phyloP scores from a whole-genome alignment of 1,140 invertebrate species.

The Achatina immaculata region DNA sequence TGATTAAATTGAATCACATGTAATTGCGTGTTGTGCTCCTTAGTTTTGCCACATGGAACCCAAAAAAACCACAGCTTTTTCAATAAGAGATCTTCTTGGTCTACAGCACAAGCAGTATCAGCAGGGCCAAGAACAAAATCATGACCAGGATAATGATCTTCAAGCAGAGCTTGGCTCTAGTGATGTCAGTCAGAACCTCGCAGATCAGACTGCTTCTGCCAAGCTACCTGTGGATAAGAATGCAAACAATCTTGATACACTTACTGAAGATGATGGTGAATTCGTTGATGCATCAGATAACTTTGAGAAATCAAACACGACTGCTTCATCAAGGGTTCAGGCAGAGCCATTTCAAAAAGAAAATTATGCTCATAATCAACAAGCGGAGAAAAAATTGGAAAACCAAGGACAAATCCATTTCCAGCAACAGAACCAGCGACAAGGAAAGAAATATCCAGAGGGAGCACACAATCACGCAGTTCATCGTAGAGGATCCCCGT shows the following conservation, averaged over 20 bases:
- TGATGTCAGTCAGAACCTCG: not conserved
- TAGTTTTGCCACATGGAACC: too few relatives aligned
- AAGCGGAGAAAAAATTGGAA: not conserved
- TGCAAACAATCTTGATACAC: not conserved
- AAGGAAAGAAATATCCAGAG: not conserved
- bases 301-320: not conserved
- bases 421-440: not conserved
- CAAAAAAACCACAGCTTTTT: conserved; percentile 34
- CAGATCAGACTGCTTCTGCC: not conserved
- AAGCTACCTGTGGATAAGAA: not conserved
- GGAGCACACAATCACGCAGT: not conserved
- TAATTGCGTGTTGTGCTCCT: too few relatives aligned
- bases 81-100: conserved; percentile 28
- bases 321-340: not conserved
- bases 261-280: not conserved
- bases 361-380: not conserved
- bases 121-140: not conserved
- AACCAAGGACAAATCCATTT: not conserved
- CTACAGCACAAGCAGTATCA: conserved; percentile 12
- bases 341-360: not conserved
- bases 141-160: not conserved
- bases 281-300: not conserved
- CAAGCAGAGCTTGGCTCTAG: not conserved
- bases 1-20: too few relatives aligned
- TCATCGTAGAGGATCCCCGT: not conserved